Evolutionary conservation across 2,113 vertebrate genomes (phyloP).

Genomic region (Myxocyprinus asiaticus): DNA sequence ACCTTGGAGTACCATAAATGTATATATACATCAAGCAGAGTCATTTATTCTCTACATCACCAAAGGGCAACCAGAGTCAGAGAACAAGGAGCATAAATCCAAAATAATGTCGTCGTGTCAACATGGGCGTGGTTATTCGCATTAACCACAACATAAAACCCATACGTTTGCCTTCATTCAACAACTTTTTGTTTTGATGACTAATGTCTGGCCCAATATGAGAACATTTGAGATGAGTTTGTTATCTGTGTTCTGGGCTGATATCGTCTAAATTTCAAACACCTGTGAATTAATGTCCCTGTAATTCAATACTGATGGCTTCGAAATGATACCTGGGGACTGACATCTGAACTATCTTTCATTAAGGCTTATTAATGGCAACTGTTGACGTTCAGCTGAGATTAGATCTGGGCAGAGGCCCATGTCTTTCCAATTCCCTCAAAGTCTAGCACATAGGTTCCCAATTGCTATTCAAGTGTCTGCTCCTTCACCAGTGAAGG

Average conservation of each 20-base stretch:
- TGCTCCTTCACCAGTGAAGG: slow-evolving; percentile 27
- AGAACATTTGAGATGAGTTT: background rate
- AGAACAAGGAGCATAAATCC: slow-evolving; percentile 16
- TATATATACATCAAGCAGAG: slow-evolving; percentile 3
- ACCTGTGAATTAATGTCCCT: slow-evolving; percentile 21
- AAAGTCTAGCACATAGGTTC: slow-evolving; percentile 47
- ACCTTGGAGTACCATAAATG: background rate
- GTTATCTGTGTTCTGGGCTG: slow-evolving; percentile 28
- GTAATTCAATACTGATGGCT: slow-evolving; percentile 39
- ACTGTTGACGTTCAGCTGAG: slow-evolving; percentile 41
- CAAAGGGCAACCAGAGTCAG: slow-evolving; percentile 26
- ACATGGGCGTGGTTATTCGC: background rate
- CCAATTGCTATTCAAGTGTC: slow-evolving; percentile 36
- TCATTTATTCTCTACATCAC: slow-evolving; percentile 20
- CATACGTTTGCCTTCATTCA: background rate
- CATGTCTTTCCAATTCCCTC: slow-evolving; percentile 40
- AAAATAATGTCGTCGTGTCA: background rate
- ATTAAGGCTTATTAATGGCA: slow-evolving; percentile 44
- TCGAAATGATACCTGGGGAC: slow-evolving; percentile 31
- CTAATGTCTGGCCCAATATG: background rate
- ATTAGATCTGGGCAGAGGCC: slow-evolving; percentile 42
- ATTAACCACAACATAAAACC: slow-evolving; percentile 24
- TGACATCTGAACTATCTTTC: slow-evolving; percentile 28
- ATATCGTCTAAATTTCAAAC: slow-evolving; percentile 35
- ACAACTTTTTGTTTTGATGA: background rate